Conservation (phyloP, 1,140 invertebrate genomes). For the Apis dorsata region DNA sequence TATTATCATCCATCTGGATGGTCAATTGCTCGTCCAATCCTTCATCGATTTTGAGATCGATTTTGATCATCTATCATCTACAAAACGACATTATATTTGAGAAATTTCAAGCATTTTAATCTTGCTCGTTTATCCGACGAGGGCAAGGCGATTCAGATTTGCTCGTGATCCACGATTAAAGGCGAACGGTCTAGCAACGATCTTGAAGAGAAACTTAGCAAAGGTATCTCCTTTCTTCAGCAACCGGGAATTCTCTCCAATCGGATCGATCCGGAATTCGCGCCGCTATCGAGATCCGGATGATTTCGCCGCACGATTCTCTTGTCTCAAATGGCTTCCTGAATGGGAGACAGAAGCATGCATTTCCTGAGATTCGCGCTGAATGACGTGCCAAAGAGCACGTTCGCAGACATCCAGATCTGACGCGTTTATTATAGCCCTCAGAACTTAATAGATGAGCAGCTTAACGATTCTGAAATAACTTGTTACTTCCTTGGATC, state of each 20-base stretch:
- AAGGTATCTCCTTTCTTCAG: conserved; percentile 36
- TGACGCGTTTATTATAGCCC: conserved; percentile 16
- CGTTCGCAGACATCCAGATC: conserved; percentile 29
- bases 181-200: conserved; percentile 38
- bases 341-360: conserved; percentile 54
- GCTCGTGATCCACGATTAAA: conserved; percentile 49
- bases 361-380: conserved; percentile 49
- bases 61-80: background rate
- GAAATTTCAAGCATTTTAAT: background rate
- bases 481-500: background rate
- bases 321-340: conserved; percentile 42
- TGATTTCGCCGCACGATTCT: conserved; percentile 52
- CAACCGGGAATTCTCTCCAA: conserved; percentile 47
- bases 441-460: background rate
- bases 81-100: background rate
- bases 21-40: background rate
- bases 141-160: conserved; percentile 45
- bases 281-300: conserved; percentile 20
- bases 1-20: too few species aligned
- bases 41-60: background rate
- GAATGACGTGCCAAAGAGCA: conserved; percentile 44
- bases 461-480: background rate
- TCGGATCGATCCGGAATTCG: conserved; percentile 54
- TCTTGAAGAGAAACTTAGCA: conserved; percentile 40
- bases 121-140: background rate